Base-by-base conservation (phyloP, 2,888 invertebrate species). In the Tetropium fuscum region DNA sequence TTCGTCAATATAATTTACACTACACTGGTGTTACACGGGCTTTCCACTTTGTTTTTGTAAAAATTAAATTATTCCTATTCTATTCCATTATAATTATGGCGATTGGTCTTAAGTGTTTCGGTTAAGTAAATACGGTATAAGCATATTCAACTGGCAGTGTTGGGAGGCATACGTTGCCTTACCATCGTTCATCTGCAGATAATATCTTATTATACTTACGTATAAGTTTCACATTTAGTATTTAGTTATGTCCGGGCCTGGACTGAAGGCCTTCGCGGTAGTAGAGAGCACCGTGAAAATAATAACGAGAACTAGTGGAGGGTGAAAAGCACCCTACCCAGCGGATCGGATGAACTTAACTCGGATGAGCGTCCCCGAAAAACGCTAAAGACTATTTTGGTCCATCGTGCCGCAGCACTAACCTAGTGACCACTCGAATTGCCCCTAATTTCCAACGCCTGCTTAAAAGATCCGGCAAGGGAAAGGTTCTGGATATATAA, bases 351-450 rank as follows among this genome's bases (percentile, higher is more conserved):
- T 40, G 47, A 49, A 56, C 10, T 30, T 7, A 49, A 34, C 11
- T 13, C 13, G 25, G 41, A 40, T 10, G 36, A 43, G n/a, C 2
- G 43, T 4, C 16, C 16, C 13, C 16, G 8, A 36, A 16, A 47
- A n/a, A n/a, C n/a, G 47, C n/a, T 7, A 11, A 41, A 25, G 20
- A 45, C 53, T 62, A 45, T 45, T 61, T 60, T 72, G 74, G 70
- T 58, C 71, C 60, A 64, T 54, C 70, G 61, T 59, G 63, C 63
- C 55, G 66, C 65, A 67, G 69, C 64, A 75, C 72, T 75, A 71
- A 75, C 75, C 75, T 69, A 75, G 73, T 74, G 74, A 74, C 74
- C 74, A 72, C 60, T 55, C 16, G 19, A 48, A 27, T 54, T 25
- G 38, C 19, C 47, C 27, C 44, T 56, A 53, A 57, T 63, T 51